A percentile compares a stretch with the other conserved stretches of the same genome.
Conservation (phyloP, 2,888 invertebrate species). For the Dioctria linearis region DNA sequence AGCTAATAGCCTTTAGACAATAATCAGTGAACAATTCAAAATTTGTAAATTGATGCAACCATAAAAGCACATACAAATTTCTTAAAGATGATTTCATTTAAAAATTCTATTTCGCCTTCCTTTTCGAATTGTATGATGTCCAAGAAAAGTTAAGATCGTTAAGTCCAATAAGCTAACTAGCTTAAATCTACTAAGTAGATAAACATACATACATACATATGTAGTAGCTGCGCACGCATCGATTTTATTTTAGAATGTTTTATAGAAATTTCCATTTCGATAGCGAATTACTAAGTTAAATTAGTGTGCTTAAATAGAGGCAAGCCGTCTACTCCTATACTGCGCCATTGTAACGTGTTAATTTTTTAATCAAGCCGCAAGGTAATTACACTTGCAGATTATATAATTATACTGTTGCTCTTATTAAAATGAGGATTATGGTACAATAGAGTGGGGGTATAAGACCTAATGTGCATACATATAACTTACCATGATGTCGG, state of each 20-base stretch:
- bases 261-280: neutral
- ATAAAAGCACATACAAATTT: neutral
- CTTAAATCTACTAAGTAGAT: too few relatives aligned
- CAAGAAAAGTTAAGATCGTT: slow-evolving; percentile 14
- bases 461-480: neutral
- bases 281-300: neutral
- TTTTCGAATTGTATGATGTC: slow-evolving; percentile 7
- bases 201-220: neutral
- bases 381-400: slow-evolving; percentile 17
- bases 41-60: slow-evolving; percentile 10
- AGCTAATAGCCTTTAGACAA: neutral
- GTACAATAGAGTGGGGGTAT: too few relatives aligned
- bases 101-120: slow-evolving; percentile 16
- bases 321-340: neutral
- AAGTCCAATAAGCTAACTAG: neutral
- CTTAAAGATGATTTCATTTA: slow-evolving; percentile 14
- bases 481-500: slow-evolving; percentile 66
- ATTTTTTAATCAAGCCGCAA: slow-evolving; percentile 26
- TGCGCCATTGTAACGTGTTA: slow-evolving; percentile 5
- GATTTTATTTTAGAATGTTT: neutral
- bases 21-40: slow-evolving; percentile 36
- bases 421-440: too few relatives aligned
- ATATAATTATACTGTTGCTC: neutral
- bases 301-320: neutral
- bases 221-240: neutral